Conservation (phyloP, 2,113 vertebrate species). For the Sorex araneus region DNA sequence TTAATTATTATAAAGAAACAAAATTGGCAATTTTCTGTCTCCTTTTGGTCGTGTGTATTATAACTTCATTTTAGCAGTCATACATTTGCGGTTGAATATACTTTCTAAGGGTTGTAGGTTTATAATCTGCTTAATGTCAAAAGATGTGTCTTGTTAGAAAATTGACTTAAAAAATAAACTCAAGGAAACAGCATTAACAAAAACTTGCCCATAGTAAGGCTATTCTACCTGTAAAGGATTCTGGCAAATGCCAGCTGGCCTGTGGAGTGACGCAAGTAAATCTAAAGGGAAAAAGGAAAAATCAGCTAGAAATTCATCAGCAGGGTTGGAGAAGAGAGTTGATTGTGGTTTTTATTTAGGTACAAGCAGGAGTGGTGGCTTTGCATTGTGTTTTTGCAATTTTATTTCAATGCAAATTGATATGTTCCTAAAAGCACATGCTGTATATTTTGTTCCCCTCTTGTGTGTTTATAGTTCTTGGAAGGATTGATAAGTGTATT, state of each 20-base stretch:
- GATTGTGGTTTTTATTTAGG: background rate
- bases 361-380: background rate
- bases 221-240: conserved; percentile 56
- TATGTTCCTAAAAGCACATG: conserved; percentile 71
- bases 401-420: conserved; percentile 23
- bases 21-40: conserved; percentile 55
- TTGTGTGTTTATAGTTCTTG: conserved; percentile 67
- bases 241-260: conserved; percentile 9
- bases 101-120: conserved; percentile 43
- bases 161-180: conserved; percentile 54
- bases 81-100: conserved; percentile 63
- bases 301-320: background rate
- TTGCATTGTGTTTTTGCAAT: conserved; percentile 45
- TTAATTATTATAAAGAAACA: conserved; percentile 33
- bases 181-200: conserved; percentile 21
- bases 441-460: conserved; percentile 41
- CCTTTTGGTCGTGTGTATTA: conserved; percentile 24
- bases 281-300: conserved; percentile 64
- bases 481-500: conserved; percentile 62
- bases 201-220: background rate
- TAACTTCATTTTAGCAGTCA: conserved; percentile 48
- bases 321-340: conserved; percentile 13
- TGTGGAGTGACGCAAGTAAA: conserved; percentile 38
- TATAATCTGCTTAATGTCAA: conserved; percentile 58
- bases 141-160: conserved; percentile 68